These are phyloP conservation scores for Corapipo altera DNA, from an alignment of 2,113 vertebrate genomes.

Conservation along the genomic window DNA sequence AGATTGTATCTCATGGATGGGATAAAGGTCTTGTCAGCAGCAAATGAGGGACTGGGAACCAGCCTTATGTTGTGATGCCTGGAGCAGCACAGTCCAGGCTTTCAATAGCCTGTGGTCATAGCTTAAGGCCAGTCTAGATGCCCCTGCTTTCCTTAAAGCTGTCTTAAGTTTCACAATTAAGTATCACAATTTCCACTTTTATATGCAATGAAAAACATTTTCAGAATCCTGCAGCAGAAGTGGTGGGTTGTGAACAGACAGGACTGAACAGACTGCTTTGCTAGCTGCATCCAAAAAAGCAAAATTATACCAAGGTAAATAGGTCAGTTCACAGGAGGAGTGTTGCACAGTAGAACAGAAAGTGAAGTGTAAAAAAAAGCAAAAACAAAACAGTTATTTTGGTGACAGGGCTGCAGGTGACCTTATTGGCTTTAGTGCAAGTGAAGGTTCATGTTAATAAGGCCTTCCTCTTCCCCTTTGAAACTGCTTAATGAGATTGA, in stretches of 20 bases:
- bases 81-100: not conserved
- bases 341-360: not conserved
- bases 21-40: not conserved
- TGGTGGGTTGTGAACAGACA: not conserved
- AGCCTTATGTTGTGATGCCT: not conserved
- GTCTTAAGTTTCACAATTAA: not conserved
- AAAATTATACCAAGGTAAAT: not conserved
- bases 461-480: not conserved
- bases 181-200: not conserved
- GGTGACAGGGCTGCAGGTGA: slow-evolving; percentile 3
- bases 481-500: slow-evolving; percentile 20
- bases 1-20: not conserved
- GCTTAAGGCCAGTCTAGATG: not conserved
- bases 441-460: not conserved
- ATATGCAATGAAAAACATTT: not conserved
- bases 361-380: not conserved
- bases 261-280: not conserved
- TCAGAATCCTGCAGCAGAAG: not conserved
- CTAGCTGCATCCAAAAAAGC: not conserved
- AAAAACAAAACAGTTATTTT: not conserved
- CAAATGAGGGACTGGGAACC: not conserved
- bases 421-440: slow-evolving; percentile 24
- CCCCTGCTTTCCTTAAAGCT: not conserved
- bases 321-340: slow-evolving; percentile 21
- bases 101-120: not conserved